Conservation (phyloP, 53 echinoderm and acorn worm species). For the Patiria pectinifera region DNA sequence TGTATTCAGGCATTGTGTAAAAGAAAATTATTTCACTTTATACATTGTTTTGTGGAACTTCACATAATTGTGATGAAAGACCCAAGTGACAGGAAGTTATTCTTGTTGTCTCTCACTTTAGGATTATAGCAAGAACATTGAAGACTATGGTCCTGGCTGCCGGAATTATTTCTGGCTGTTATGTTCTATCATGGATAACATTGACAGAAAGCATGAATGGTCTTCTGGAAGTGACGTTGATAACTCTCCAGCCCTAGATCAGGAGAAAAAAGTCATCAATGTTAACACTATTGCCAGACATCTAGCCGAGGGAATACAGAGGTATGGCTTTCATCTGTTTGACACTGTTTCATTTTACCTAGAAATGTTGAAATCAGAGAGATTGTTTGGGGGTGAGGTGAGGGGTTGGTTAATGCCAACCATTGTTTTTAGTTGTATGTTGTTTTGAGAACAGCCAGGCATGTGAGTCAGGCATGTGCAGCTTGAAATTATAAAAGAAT, state of each 20-base stretch:
- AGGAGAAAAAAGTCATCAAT: conserved; percentile 75
- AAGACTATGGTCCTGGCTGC: conserved; percentile 85
- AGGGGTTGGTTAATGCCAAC: too few species aligned
- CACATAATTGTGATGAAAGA: neutral
- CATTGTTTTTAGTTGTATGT: too few species aligned
- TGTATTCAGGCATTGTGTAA: neutral
- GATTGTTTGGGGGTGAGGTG: too few species aligned
- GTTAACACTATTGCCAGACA: conserved; percentile 78
- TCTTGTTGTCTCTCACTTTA: neutral
- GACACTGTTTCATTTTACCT: neutral
- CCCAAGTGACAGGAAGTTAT: neutral
- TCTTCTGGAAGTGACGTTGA: conserved; percentile 43
- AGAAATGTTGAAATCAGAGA: too few species aligned
- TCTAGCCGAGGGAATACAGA: conserved; percentile 76
- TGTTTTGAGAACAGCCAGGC: too few species aligned
- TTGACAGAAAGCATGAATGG: conserved; percentile 72
- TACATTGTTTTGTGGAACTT: neutral
- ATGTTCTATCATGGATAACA: conserved; percentile 82
- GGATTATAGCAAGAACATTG: conserved; percentile 71
- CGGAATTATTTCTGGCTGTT: conserved; percentile 87
- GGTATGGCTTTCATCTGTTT: conserved; percentile 7
- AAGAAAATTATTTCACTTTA: neutral
- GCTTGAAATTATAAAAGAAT: too few species aligned
- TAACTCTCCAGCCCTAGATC: conserved; percentile 62
- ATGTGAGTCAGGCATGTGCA: too few species aligned